Conservation (phyloP, 2,888 invertebrate species). For the Nemurella pictetii region DNA sequence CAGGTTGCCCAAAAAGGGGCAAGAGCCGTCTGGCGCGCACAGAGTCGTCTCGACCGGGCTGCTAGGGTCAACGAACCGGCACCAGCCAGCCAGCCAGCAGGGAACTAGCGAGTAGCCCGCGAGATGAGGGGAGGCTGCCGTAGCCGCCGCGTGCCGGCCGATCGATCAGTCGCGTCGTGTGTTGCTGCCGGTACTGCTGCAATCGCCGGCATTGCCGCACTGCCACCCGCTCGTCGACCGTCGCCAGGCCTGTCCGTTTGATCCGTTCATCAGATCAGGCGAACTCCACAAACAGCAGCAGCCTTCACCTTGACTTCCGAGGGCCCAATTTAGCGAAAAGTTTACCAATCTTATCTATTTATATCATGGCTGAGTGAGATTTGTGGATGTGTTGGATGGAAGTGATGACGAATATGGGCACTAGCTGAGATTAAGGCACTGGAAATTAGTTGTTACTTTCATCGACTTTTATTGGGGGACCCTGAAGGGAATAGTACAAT, state of each 20-base stretch:
- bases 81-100: not conserved
- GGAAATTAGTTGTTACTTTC: slow-evolving; percentile 30
- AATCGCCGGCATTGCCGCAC: not conserved
- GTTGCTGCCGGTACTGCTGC: not conserved
- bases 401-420: not conserved
- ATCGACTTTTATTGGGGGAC: slow-evolving; percentile 43
- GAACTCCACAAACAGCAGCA: too few species aligned
- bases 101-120: too few species aligned
- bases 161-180: slow-evolving; percentile 1
- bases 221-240: not conserved
- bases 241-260: too few species aligned
- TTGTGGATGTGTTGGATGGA: not conserved
- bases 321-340: too few species aligned
- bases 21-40: not conserved
- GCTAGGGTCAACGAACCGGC: slow-evolving; percentile 9
- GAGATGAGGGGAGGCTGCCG: slow-evolving; percentile 18
- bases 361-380: not conserved
- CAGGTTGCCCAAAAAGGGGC: not conserved
- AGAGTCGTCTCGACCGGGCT: not conserved
- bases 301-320: slow-evolving; percentile 24
- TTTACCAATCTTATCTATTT: not conserved
- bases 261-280: too few species aligned
- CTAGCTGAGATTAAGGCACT: too few species aligned
- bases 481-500: slow-evolving; percentile 43
- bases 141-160: not conserved